phyloP scores from a whole-genome alignment of 1,140 invertebrate species.

The Drosophila navojoa region DNA sequence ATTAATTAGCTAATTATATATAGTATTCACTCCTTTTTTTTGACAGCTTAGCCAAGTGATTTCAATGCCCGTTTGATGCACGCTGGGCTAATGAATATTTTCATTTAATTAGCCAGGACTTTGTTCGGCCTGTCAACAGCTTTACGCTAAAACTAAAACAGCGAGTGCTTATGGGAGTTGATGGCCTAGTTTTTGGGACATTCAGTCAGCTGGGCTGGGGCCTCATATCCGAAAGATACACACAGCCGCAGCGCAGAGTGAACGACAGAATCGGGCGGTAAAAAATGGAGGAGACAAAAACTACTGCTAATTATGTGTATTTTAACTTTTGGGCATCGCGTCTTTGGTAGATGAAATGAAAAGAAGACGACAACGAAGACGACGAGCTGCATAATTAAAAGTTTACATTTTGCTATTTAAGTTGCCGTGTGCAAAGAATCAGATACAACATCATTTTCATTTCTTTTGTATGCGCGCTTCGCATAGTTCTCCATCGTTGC shows the following conservation, averaged over 20 bases:
- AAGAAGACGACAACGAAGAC: slow-evolving; percentile 21
- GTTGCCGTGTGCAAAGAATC: slow-evolving; percentile 73
- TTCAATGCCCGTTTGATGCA: slow-evolving; percentile 17
- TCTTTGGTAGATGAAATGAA: slow-evolving; percentile 60
- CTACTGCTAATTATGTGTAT: slow-evolving; percentile 81
- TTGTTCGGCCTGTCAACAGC: slow-evolving; percentile 37
- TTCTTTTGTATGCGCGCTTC: slow-evolving; percentile 27
- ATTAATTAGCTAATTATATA: not conserved
- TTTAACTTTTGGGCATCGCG: slow-evolving; percentile 68
- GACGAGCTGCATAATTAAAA: slow-evolving; percentile 78
- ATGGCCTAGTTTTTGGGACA: slow-evolving; percentile 61
- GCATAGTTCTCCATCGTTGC: slow-evolving; percentile 20
- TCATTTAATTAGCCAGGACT: slow-evolving; percentile 64
- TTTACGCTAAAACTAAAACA: slow-evolving; percentile 61
- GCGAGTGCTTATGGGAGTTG: slow-evolving; percentile 22
- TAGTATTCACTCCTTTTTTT: not conserved
- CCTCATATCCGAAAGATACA: slow-evolving; percentile 39
- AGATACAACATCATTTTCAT: slow-evolving; percentile 62
- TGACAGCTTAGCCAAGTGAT: not conserved
- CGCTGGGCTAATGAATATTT: slow-evolving; percentile 60
- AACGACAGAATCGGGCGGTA: slow-evolving; percentile 32
- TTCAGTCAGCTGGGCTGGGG: not conserved
- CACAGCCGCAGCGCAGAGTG: slow-evolving; percentile 28
- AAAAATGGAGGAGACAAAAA: slow-evolving; percentile 57
- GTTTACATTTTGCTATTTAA: slow-evolving; percentile 77